Conservation (phyloP, 2,797 vertebrate species). For the Megaceryle alcyon region DNA sequence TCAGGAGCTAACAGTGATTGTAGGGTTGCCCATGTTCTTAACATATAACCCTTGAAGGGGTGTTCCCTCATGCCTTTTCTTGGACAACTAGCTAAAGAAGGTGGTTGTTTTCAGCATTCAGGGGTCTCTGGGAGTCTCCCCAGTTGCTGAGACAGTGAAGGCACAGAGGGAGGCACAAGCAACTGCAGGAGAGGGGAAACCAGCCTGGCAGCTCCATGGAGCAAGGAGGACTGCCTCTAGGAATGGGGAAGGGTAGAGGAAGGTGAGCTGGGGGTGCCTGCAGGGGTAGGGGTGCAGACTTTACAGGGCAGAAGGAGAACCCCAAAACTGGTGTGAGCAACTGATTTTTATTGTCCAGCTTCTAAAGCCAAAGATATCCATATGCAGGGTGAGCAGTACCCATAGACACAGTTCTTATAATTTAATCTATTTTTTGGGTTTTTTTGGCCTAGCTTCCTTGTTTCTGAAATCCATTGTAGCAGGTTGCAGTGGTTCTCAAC, state of each 20-base stretch:
- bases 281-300: not conserved
- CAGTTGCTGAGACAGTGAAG: not conserved
- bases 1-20: no score
- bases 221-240: not conserved
- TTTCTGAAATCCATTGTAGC: not conserved
- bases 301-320: not conserved
- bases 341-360: not conserved
- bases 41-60: not conserved
- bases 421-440: not conserved
- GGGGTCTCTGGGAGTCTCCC: accelerated
- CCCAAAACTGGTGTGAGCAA: not conserved
- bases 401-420: not conserved
- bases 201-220: not conserved
- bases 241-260: accelerated
- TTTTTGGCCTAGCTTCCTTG: not conserved
- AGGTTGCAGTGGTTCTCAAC: not conserved
- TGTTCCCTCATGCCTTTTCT: not conserved
- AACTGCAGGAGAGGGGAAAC: not conserved
- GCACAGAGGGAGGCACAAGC: not conserved
- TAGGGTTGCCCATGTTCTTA: not conserved
- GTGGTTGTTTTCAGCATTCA: not conserved
- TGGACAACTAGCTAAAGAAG: not conserved
- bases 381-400: accelerated
- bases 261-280: not conserved
- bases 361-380: not conserved